Conservation (phyloP, 1,140 invertebrate species). For the Eriocheir sinensis region DNA sequence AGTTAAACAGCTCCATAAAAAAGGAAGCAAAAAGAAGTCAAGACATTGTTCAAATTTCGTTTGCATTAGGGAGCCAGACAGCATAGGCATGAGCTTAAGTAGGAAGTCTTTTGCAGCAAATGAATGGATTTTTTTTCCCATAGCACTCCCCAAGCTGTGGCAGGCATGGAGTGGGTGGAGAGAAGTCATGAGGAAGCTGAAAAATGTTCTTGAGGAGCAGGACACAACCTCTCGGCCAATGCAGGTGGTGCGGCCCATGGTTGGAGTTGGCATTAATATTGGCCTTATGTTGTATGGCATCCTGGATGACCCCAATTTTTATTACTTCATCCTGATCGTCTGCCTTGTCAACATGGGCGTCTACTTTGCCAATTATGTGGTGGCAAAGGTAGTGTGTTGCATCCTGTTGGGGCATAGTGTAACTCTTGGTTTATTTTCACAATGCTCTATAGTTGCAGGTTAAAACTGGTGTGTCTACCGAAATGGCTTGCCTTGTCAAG, state of each 20-base stretch:
- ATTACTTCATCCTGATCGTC: conserved; percentile 55
- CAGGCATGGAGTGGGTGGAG: conserved; percentile 65
- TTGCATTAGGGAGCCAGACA: no score
- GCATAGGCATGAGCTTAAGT: no score
- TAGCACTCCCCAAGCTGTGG: conserved; percentile 58
- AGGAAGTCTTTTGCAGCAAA: no score
- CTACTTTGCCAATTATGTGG: conserved; percentile 64
- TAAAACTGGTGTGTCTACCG: no score
- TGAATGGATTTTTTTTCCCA: no score
- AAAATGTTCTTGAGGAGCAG: neutral
- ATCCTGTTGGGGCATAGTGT: no score
- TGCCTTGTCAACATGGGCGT: conserved; percentile 64
- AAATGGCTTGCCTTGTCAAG: no score
- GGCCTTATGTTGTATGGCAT: conserved; percentile 48
- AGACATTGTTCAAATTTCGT: no score
- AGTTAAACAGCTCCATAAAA: no score
- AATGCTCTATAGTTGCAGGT: no score
- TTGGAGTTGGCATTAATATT: neutral
- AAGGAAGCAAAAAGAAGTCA: no score
- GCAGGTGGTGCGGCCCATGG: conserved; percentile 24
- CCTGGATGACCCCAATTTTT: conserved; percentile 55
- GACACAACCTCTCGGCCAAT: conserved; percentile 40
- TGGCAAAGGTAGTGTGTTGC: conserved; percentile 62
- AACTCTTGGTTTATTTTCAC: no score
- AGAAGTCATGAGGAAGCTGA: conserved; percentile 32